These are phyloP conservation scores for Rhyacophila evoluta DNA, from an alignment of 2,888 invertebrate genomes.

Conservation along the genomic window DNA sequence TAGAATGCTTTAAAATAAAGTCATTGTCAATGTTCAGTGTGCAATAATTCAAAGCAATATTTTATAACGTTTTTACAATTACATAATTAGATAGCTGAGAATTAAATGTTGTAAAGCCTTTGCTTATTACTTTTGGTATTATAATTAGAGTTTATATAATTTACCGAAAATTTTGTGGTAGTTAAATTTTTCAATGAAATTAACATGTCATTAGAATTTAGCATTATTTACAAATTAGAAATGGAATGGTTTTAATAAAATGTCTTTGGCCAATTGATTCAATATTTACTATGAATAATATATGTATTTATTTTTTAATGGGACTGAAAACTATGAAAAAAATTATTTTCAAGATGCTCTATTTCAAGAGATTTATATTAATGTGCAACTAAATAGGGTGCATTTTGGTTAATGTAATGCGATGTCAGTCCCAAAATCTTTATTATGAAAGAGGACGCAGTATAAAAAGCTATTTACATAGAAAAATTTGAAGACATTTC, in stretches of 20 bases:
- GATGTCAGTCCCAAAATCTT: not conserved
- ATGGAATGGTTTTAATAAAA: too few species aligned
- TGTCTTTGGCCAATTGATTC: too few species aligned
- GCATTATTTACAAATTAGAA: too few species aligned
- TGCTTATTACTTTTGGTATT: not conserved
- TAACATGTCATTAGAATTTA: too few species aligned
- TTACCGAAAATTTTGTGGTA: too few species aligned
- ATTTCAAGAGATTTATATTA: not conserved
- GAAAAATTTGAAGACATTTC: not conserved
- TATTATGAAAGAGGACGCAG: not conserved
- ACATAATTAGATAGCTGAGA: not conserved
- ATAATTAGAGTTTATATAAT: too few species aligned
- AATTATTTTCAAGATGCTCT: constrained; percentile 20
- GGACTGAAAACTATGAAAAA: too few species aligned
- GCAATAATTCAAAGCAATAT: not conserved
- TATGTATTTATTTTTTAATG: too few species aligned
- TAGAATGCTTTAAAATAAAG: too few species aligned
- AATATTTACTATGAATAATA: too few species aligned
- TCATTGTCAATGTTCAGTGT: not conserved
- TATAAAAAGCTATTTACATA: not conserved
- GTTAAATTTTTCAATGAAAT: too few species aligned
- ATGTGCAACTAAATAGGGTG: not conserved
- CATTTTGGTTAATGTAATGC: not conserved
- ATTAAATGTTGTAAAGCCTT: not conserved
- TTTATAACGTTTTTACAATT: not conserved